Base-by-base conservation (phyloP, 2,888 invertebrate genomes). In the Leucoptera coffeella region DNA sequence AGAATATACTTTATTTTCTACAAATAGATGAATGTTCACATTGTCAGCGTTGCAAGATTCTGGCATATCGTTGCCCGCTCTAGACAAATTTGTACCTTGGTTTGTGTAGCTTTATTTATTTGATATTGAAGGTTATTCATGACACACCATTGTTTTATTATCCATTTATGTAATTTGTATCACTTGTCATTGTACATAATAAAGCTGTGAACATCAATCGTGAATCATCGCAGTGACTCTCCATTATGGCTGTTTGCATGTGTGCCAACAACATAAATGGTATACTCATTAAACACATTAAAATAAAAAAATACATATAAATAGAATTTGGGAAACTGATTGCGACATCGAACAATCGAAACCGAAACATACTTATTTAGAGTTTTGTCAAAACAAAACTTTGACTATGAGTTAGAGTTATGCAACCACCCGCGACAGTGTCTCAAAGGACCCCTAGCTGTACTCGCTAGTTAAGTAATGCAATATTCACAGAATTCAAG, bases 381-480 rank as follows among this genome's bases (percentile, higher is more conserved):
- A 58, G 69, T 69, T 69, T 69, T 69, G 67, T 50, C 51, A 36
- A 54, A 55, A 55, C 67, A 69, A 69, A 69, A 69, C 69, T 67
- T 61, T 65, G 62, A 67, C 62, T 65, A 67, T 69, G 65, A 69
- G 69, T 69, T 69, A 64, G 56, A 60, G 56, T n/a, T n/a, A n/a
- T n/a, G n/a, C n/a, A n/a, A n/a, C n/a, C n/a, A n/a, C n/a, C n/a
- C n/a, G n/a, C n/a, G n/a, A n/a, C n/a, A n/a, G n/a, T n/a, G n/a
- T n/a, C n/a, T n/a, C n/a, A n/a, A n/a, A n/a, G n/a, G n/a, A n/a
- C n/a, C n/a, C n/a, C n/a, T n/a, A n/a, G n/a, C n/a, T n/a, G n/a
- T n/a, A n/a, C n/a, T 42, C 50, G 47, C 50, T 54, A 46, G 44
- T 41, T 40, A 43, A 47, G 47, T 49, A 43, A 43, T 43, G 43